Conservation (phyloP, 2,797 vertebrate genomes). For the Sphenopsis melanotis region DNA sequence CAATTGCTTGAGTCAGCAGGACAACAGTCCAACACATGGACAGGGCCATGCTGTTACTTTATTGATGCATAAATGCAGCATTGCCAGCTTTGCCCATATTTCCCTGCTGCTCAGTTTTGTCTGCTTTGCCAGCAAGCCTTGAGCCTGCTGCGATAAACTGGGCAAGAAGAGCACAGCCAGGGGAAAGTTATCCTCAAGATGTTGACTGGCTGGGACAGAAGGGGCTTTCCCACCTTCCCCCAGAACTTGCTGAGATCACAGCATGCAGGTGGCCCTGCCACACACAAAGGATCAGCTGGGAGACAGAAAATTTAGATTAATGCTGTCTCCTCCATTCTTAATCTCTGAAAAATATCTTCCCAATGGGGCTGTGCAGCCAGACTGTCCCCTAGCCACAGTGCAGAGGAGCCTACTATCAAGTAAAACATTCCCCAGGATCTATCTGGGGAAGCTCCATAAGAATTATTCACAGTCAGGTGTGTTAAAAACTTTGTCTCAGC, state of each 20-base stretch:
- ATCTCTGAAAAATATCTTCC: neutral
- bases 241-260: neutral
- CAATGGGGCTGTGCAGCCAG: neutral
- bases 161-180: neutral
- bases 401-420: neutral
- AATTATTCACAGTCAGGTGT: neutral
- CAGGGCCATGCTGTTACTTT: neutral
- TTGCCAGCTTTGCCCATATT: neutral
- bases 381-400: neutral
- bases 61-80: neutral
- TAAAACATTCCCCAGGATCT: neutral
- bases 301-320: neutral
- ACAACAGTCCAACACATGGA: neutral
- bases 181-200: neutral
- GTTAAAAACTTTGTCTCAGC: neutral
- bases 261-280: rapidly evolving
- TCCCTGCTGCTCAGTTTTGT: neutral
- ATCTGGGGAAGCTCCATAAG: neutral
- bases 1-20: neutral
- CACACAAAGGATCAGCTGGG: neutral
- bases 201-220: neutral
- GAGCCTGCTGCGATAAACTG: neutral
- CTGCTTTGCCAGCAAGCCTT: neutral
- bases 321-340: neutral
- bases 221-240: neutral